Evolutionary conservation across 1,140 invertebrate genomes (phyloP).

Genomic region (Ridgeia piscesae): DNA sequence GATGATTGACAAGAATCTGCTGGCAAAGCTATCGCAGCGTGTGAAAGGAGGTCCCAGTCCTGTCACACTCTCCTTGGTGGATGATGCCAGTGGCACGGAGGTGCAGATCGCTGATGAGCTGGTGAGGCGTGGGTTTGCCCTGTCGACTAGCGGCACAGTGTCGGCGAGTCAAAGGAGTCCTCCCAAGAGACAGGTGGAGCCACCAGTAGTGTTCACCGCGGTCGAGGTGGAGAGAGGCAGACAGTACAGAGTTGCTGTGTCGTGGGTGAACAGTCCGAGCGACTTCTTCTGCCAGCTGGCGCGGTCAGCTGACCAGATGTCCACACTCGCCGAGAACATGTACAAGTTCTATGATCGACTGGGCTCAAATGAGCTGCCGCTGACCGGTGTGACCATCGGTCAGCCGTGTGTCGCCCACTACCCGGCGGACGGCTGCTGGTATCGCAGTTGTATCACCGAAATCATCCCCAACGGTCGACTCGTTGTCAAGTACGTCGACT

Average conservation of each 20-base stretch:
- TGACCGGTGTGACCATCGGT: conserved; percentile 5
- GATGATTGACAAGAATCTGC: conserved; percentile 32
- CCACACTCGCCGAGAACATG: conserved; percentile 6
- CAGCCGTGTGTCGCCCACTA: conserved; percentile 18
- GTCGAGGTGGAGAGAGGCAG: not conserved
- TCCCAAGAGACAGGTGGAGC: not conserved
- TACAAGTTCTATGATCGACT: conserved; percentile 15
- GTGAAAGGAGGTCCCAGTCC: not conserved
- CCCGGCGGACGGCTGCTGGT: conserved; percentile 20
- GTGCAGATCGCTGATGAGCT: not conserved
- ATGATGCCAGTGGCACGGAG: not conserved
- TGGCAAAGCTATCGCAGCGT: conserved; percentile 8
- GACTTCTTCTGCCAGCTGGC: conserved; percentile 54
- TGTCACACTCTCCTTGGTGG: not conserved
- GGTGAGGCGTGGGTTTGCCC: not conserved
- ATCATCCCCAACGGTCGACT: not conserved
- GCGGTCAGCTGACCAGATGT: not conserved
- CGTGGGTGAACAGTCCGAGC: conserved; percentile 51
- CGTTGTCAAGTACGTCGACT: conserved; percentile 22
- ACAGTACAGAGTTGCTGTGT: conserved; percentile 31
- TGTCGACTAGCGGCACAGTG: not conserved
- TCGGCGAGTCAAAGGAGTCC: not conserved
- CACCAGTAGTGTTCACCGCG: not conserved
- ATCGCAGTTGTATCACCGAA: conserved; percentile 5
- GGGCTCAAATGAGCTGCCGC: not conserved